Base-by-base conservation (phyloP, 2,888 invertebrate species). In the Campoplex nolae region DNA sequence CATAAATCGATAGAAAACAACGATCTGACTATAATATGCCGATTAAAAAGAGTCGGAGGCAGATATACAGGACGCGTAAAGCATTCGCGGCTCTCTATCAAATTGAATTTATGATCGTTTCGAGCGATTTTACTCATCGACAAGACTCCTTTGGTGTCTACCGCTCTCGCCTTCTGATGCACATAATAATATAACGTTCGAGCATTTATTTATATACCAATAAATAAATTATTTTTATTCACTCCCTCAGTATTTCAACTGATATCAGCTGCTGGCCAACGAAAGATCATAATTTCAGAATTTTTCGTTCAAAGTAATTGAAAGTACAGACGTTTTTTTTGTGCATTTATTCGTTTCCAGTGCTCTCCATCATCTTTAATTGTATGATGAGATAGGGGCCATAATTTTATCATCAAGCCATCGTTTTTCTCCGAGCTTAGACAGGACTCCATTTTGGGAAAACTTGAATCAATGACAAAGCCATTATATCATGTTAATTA, bases 71-170 rank as follows among this genome's bases (percentile, higher is more conserved):
- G 85, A 80, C 88, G 86, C 88, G 88, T 88, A 88, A 88, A 88
- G 88, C 88, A 86, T 87, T 85, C 77, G 84, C 78, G 70, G 82
- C 84, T 88, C 88, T 82, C 88, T 82, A 88, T 89, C 88, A 88
- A 89, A 89, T 89, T 89, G 88, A 89, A 89, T 89, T 89, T 89
- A 89, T 88, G 88, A 89, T 89, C 89, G 85, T 65, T 85, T 76
- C 85, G 86, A 88, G 80, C 80, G 85, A 84, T 88, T 89, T 88
- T 84, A 88, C 88, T 88, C 82, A 87, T 87, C 84, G 88, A 82
- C 83, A 81, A 84, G 86, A 77, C 88, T 81, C 87, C 88, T 88
- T 89, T 88, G 85, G 85, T 73, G 76, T 78, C 74, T 75, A 83
- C 87, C 83, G 85, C 83, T 85, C 82, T 67, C 83, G 80, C 83